phyloP scores from a whole-genome alignment of 2,888 invertebrate genomes.

The Antheraea yamamai region DNA sequence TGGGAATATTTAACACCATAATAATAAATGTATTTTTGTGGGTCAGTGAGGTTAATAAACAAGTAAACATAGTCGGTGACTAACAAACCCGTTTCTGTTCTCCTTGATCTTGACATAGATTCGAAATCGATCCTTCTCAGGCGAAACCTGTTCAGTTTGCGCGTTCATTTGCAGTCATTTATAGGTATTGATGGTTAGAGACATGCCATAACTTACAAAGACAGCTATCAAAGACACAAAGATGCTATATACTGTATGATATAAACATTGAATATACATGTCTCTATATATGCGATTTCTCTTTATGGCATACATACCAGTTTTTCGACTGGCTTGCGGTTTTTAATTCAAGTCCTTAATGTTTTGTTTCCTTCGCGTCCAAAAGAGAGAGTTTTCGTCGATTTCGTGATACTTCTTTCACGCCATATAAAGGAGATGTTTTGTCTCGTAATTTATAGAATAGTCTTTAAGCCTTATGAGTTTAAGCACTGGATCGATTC shows the following conservation, averaged over 20 bases:
- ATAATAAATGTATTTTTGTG: constrained; percentile 51
- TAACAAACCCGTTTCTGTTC: constrained; percentile 61
- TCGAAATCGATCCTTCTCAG: constrained; percentile 65
- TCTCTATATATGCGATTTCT: constrained; percentile 10
- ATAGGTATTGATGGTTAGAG: constrained; percentile 31
- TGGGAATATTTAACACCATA: neutral
- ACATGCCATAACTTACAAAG: neutral
- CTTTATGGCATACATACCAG: constrained; percentile 12
- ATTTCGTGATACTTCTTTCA: neutral
- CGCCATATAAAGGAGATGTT: neutral
- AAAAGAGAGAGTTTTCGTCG: constrained; percentile 1
- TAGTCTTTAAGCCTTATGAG: neutral
- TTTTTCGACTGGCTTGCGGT: constrained; percentile 9
- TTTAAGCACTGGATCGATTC: neutral
- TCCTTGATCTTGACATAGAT: constrained; percentile 81
- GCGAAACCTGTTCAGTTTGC: constrained; percentile 61
- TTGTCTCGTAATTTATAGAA: neutral
- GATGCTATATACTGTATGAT: neutral
- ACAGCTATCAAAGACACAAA: neutral
- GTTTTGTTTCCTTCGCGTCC: neutral
- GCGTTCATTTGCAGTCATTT: constrained; percentile 52
- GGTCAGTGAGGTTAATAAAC: constrained; percentile 59
- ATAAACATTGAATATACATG: neutral
- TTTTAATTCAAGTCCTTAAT: constrained; percentile 15
- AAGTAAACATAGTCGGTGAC: constrained; percentile 58